A percentile compares a stretch with the other conserved stretches of the same genome.
phyloP scores from a whole-genome alignment of 2,888 invertebrate genomes.

The Mythimna loreyi region DNA sequence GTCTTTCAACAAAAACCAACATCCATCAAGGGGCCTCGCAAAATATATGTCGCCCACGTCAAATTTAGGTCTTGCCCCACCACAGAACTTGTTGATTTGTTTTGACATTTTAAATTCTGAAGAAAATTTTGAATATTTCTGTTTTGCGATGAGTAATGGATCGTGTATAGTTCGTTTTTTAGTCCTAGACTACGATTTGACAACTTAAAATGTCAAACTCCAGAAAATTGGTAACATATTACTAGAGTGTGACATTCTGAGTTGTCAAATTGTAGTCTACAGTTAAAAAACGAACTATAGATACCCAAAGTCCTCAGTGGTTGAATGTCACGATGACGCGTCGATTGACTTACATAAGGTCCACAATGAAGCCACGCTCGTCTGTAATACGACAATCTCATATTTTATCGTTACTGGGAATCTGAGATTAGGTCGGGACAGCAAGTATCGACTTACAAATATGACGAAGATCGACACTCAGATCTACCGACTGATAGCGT shows the following conservation, averaged over 20 bases:
- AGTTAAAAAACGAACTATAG: too few species aligned
- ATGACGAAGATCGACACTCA: background rate
- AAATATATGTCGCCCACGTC: too few species aligned
- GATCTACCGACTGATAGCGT: background rate
- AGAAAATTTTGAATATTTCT: background rate
- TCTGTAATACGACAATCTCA: constrained; percentile 23
- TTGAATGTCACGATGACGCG: constrained; percentile 15
- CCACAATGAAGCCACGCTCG: constrained; percentile 3
- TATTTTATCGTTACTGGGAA: constrained; percentile 27
- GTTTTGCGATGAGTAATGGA: background rate
- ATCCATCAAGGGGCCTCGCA: too few species aligned
- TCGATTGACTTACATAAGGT: constrained; percentile 15
- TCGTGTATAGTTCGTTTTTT: too few species aligned
- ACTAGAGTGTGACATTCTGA: too few species aligned
- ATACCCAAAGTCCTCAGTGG: background rate
- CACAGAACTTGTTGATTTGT: background rate
- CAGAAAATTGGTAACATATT: too few species aligned
- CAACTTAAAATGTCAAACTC: too few species aligned
- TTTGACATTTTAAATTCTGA: background rate
- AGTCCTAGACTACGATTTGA: too few species aligned
- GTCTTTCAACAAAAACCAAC: too few species aligned
- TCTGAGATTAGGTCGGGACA: constrained; percentile 13
- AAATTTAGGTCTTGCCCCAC: too few species aligned
- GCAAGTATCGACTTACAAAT: constrained; percentile 16
- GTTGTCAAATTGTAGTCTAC: too few species aligned